phyloP scores from a whole-genome alignment of 2,797 vertebrate genomes.

The Limnodromus scolopaceus region DNA sequence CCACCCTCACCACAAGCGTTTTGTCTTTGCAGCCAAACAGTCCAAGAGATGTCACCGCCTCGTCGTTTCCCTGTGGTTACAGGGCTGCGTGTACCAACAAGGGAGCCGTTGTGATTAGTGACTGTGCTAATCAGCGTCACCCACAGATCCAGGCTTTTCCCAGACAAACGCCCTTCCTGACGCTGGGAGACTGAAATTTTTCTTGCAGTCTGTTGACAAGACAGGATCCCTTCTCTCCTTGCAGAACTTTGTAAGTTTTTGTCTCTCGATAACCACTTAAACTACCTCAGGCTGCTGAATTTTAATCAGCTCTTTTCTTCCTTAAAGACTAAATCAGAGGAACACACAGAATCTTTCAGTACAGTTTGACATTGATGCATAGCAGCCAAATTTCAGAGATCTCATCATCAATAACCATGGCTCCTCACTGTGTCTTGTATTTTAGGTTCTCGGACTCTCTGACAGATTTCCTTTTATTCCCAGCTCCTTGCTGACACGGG shows the following conservation, averaged over 20 bases:
- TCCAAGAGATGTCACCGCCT: neutral
- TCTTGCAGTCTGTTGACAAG: neutral
- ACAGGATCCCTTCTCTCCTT: neutral
- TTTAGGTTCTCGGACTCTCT: neutral
- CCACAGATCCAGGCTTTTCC: neutral
- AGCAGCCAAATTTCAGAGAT: neutral
- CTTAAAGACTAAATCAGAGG: neutral
- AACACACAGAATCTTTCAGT: neutral
- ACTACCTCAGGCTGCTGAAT: neutral
- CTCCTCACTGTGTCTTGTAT: neutral
- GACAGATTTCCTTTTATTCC: neutral
- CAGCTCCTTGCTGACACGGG: neutral
- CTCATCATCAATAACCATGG: neutral
- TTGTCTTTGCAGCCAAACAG: neutral
- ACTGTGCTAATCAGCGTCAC: neutral
- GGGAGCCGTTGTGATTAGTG: neutral
- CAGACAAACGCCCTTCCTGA: fast-evolving
- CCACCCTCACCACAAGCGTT: neutral
- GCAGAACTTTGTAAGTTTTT: neutral
- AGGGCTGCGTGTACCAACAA: fast-evolving
- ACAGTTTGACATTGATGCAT: neutral
- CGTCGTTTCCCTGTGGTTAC: fast-evolving
- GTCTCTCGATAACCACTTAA: neutral
- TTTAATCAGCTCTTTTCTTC: neutral
- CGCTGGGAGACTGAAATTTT: neutral